These are phyloP conservation scores for Cerceris rybyensis DNA, from an alignment of 2,888 invertebrate genomes.

Conservation along the genomic window DNA sequence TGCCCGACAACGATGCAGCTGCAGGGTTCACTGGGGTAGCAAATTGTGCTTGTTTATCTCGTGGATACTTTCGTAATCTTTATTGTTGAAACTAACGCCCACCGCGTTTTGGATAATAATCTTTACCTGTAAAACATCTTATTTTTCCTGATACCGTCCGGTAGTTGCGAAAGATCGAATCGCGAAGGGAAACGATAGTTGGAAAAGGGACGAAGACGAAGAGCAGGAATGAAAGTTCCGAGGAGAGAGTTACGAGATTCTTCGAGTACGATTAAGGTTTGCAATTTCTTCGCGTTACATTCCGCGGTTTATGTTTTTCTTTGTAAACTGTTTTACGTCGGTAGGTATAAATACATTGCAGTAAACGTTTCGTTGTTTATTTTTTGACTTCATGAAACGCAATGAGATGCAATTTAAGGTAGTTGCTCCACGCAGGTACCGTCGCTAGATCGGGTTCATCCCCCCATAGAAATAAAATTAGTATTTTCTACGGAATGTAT, in stretches of 20 bases:
- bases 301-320: background rate
- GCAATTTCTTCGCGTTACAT: background rate
- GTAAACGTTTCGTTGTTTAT: no score
- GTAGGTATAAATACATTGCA: no score
- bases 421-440: no score
- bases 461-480: no score
- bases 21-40: conserved; percentile 43
- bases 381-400: no score
- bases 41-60: conserved; percentile 62
- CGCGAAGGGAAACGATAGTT: conserved; percentile 36
- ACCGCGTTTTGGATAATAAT: conserved; percentile 55
- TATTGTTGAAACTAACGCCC: conserved; percentile 41
- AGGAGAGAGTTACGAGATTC: conserved; percentile 30
- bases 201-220: conserved; percentile 2
- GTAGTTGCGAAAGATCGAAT: conserved; percentile 30
- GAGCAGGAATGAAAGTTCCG: conserved; percentile 15
- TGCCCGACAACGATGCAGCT: conserved; percentile 45
- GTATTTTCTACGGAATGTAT: no score
- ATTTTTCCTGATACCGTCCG: conserved; percentile 33
- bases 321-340: background rate
- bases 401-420: no score
- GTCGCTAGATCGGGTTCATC: no score
- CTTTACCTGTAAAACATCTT: conserved; percentile 36
- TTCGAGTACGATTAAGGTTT: conserved; percentile 20
- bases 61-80: conserved; percentile 61